These are phyloP conservation scores for Megathymus violae DNA, from an alignment of 1,140 invertebrate species.

Conservation along the genomic window DNA sequence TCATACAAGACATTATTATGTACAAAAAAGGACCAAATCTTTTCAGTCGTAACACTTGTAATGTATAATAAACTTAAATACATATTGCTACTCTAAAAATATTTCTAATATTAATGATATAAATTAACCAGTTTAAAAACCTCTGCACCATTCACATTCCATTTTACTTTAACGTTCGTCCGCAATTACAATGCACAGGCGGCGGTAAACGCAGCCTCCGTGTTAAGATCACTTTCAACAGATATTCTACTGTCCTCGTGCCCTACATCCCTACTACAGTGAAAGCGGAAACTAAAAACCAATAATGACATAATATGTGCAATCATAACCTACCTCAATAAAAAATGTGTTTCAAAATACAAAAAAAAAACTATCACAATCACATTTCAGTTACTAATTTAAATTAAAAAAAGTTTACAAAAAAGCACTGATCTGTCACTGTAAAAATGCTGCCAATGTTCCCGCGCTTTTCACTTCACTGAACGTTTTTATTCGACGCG, in stretches of 20 bases:
- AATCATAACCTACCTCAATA: conserved; percentile 41
- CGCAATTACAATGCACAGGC: conserved; percentile 29
- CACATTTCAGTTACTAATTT: conserved; percentile 38
- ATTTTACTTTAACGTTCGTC: neutral
- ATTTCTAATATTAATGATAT: neutral
- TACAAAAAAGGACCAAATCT: too few relatives aligned
- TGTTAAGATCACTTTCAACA: conserved; percentile 51
- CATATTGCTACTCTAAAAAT: too few relatives aligned
- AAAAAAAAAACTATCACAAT: conserved; percentile 40
- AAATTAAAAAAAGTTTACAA: conserved; percentile 10
- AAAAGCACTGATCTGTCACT: conserved; percentile 39
- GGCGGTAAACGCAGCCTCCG: conserved; percentile 46
- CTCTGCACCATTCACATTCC: neutral
- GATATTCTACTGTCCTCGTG: conserved; percentile 40
- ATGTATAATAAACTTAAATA: too few relatives aligned
- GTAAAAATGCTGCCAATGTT: conserved; percentile 31
- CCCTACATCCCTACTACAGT: conserved; percentile 42
- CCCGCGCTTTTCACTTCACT: conserved; percentile 14
- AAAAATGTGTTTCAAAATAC: too few relatives aligned
- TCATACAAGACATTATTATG: too few relatives aligned
- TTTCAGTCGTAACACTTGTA: too few relatives aligned
- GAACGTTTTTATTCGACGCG: conserved; percentile 4
- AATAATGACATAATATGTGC: conserved; percentile 45
- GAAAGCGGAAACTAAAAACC: conserved; percentile 44
- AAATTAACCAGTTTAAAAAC: neutral